Evolutionary conservation across 2,797 vertebrate species (phyloP), one percentile per base, ranked within the genome.

Genomic region (Alauda arvensis): DNA sequence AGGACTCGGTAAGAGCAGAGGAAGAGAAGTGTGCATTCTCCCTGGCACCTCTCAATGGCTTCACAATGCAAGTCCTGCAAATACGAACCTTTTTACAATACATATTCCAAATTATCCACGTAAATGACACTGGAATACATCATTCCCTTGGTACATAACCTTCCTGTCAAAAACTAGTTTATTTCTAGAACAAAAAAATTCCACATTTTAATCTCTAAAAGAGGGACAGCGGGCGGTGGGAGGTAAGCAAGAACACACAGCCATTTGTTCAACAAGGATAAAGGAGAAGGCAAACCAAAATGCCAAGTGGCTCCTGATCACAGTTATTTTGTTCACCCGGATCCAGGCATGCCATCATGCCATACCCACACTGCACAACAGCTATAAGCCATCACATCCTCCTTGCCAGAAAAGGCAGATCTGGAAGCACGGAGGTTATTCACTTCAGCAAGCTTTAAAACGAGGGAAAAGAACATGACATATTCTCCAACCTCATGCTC

Each of bases 1-100:
- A 90, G 82, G 48, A 45, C 51, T 83, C 63, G 26, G 33, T 17
- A 56, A 80, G 70, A 78, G 40, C 55, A 26, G 23, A 87, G 59
- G 60, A 71, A 82, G n/a, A 75, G n/a, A 83, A 81, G 16, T 42
- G 16, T 42, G 34, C 46, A 26, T 72, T 92, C 68, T 91, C 28
- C 42, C 56, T 56, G 63, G 67, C 18, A 61, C 63, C 26, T 74
- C 86, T 85, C 83, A 85, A 70, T 70, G 69, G 23, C 83, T 89
- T 48, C 57, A 72, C 57, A 91, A 78, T 55, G 6, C 1, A 12
- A 76, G 63, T 57, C 51, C 77, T 91, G 67, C 42, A 90, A 91
- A 83, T 37, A 78, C 40, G 90, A 90, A 80, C 13, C 48, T 88
- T 78, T 87, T 59, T 52, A 87, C 62, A 93, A 69, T 46, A 42